These are phyloP conservation scores for Drosophila littoralis DNA, from an alignment of 1,140 invertebrate species.

Conservation along the genomic window DNA sequence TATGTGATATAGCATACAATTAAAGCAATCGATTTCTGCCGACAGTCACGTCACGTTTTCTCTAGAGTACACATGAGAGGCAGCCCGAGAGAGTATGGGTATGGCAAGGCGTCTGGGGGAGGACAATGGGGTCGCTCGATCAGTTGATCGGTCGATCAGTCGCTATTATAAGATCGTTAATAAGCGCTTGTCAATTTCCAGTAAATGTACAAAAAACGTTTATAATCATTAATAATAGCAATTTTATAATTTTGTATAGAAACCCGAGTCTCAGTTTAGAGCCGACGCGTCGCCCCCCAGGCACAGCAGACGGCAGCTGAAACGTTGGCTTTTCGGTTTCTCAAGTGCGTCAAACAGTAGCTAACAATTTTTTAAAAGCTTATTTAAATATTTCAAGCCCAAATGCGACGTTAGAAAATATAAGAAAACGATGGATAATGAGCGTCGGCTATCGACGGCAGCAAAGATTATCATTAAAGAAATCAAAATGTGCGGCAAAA, in stretches of 20 bases:
- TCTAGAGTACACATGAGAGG: neutral
- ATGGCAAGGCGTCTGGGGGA: slow-evolving; percentile 7
- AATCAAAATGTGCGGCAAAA: slow-evolving; percentile 35
- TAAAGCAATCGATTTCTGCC: slow-evolving; percentile 45
- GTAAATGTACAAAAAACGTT: slow-evolving; percentile 79
- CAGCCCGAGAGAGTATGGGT: neutral
- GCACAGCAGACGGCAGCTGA: slow-evolving; percentile 2
- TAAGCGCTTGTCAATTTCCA: slow-evolving; percentile 81
- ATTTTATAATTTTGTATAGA: slow-evolving; percentile 77
- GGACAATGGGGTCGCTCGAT: slow-evolving; percentile 58
- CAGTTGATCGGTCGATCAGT: slow-evolving; percentile 69
- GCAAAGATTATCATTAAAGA: slow-evolving; percentile 26
- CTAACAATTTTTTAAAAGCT: slow-evolving; percentile 75
- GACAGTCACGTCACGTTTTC: slow-evolving; percentile 73
- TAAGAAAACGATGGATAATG: slow-evolving; percentile 42
- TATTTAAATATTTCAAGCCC: slow-evolving; percentile 58
- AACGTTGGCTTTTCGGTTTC: slow-evolving; percentile 17
- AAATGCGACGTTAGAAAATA: slow-evolving; percentile 12
- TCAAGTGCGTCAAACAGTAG: slow-evolving; percentile 79
- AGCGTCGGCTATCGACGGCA: slow-evolving; percentile 11
- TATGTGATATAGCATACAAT: slow-evolving; percentile 24
- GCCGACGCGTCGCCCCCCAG: slow-evolving; percentile 11
- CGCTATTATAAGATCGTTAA: slow-evolving; percentile 82
- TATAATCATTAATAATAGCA: slow-evolving; percentile 83
- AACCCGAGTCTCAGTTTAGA: slow-evolving; percentile 28